phyloP scores from a whole-genome alignment of 2,888 invertebrate genomes.

The Epistrophe eligans region DNA sequence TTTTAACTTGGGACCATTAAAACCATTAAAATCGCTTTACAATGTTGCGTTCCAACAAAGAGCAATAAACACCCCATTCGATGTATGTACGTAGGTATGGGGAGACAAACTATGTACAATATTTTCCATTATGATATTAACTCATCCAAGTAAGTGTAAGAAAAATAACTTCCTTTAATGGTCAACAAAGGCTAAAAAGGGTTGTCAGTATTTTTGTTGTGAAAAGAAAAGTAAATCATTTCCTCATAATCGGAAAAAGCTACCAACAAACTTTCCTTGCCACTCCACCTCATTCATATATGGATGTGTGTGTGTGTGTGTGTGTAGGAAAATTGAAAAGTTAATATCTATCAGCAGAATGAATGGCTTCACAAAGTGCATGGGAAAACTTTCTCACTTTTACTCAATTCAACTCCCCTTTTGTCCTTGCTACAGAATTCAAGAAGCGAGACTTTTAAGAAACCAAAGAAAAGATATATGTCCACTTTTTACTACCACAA shows the following conservation, averaged over 20 bases:
- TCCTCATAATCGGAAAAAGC: slow-evolving; percentile 36
- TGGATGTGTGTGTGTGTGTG: slow-evolving; percentile 7
- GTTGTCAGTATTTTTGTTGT: not conserved
- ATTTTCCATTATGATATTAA: slow-evolving; percentile 19
- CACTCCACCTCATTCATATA: not conserved
- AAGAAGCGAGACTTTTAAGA: slow-evolving; percentile 16
- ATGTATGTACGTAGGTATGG: too few relatives aligned
- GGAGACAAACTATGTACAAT: slow-evolving; percentile 2
- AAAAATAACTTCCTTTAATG: slow-evolving; percentile 29
- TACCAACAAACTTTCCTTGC: slow-evolving; percentile 16
- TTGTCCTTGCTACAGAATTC: not conserved
- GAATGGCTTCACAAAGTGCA: slow-evolving; percentile 66
- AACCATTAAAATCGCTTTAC: too few relatives aligned
- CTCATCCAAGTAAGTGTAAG: not conserved
- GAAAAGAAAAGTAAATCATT: slow-evolving; percentile 21
- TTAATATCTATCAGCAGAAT: slow-evolving; percentile 61
- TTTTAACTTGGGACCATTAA: too few relatives aligned
- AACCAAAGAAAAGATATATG: slow-evolving; percentile 46
- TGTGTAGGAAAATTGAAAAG: slow-evolving; percentile 59
- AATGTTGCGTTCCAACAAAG: not conserved
- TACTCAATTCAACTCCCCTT: slow-evolving; percentile 16
- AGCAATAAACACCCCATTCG: not conserved
- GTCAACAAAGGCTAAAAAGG: slow-evolving; percentile 34
- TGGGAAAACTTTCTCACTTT: slow-evolving; percentile 60
- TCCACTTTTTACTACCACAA: slow-evolving; percentile 63